Conservation (phyloP, 2,888 invertebrate genomes). For the Unio pictorum region DNA sequence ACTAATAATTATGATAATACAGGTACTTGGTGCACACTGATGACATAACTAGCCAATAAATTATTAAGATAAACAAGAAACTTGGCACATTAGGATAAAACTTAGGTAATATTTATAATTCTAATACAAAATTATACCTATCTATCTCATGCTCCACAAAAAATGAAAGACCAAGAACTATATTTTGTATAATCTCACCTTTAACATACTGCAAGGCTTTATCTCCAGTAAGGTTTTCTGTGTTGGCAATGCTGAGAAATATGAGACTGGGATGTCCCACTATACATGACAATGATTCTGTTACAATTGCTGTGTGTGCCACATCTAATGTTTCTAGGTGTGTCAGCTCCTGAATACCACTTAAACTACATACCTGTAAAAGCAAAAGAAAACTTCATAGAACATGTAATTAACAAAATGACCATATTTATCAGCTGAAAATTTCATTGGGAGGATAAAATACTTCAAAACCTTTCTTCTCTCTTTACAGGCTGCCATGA, state of each 20-base stretch:
- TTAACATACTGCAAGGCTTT: slow-evolving; percentile 54
- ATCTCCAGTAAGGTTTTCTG: slow-evolving; percentile 62
- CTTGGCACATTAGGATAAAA: no score
- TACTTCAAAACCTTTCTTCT: no score
- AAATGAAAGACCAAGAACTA: not conserved
- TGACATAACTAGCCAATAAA: no score
- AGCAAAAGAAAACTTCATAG: not conserved
- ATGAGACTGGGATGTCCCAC: slow-evolving; percentile 39
- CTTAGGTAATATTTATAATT: no score
- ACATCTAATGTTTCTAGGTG: slow-evolving; percentile 58
- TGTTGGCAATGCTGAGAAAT: slow-evolving; percentile 60
- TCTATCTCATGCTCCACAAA: not conserved
- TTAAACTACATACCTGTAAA: slow-evolving; percentile 55
- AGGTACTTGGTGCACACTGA: no score
- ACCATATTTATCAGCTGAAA: no score
- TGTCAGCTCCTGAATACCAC: slow-evolving; percentile 56
- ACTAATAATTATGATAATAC: no score
- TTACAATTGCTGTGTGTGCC: slow-evolving; percentile 58
- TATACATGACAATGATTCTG: slow-evolving; percentile 60
- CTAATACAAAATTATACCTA: no score
- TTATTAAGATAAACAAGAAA: no score
- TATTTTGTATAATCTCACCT: slow-evolving; percentile 38
- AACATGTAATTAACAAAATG: not conserved
- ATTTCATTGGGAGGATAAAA: no score
- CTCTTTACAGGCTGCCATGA: no score